phyloP scores from a whole-genome alignment of 2,888 invertebrate genomes.

The Hydrotaea cyrtoneurina region DNA sequence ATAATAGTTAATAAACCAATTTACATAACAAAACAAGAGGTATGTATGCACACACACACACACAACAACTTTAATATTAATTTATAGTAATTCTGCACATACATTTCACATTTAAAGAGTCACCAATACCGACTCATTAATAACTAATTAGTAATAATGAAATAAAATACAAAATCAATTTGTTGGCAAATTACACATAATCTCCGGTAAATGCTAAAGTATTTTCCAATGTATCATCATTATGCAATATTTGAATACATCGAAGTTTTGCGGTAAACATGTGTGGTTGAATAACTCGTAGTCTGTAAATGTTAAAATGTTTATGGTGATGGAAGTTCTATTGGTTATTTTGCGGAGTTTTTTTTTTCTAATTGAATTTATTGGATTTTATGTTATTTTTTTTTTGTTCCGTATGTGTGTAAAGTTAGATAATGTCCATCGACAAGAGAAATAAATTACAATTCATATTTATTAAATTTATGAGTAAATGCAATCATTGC shows the following conservation, averaged over 20 bases:
- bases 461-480: conserved; percentile 45
- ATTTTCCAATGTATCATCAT: background rate
- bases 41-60: conserved; percentile 78
- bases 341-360: background rate
- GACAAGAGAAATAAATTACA: background rate
- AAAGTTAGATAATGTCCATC: too few relatives aligned
- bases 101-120: background rate
- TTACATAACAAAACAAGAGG: conserved; percentile 97
- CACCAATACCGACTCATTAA: background rate
- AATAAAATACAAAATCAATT: conserved; percentile 16
- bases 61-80: too few relatives aligned
- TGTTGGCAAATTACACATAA: background rate
- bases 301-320: too few relatives aligned
- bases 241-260: conserved; percentile 7
- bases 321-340: background rate
- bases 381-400: background rate
- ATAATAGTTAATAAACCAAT: conserved; percentile 98
- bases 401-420: too few relatives aligned
- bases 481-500: conserved; percentile 32
- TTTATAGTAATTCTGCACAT: background rate
- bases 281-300: too few relatives aligned
- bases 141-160: conserved; percentile 7
- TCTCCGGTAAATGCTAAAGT: background rate
- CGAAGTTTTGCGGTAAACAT: background rate
- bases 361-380: background rate